Base-by-base conservation (phyloP, 2,888 invertebrate genomes). In the Dexiosoma caninum region DNA sequence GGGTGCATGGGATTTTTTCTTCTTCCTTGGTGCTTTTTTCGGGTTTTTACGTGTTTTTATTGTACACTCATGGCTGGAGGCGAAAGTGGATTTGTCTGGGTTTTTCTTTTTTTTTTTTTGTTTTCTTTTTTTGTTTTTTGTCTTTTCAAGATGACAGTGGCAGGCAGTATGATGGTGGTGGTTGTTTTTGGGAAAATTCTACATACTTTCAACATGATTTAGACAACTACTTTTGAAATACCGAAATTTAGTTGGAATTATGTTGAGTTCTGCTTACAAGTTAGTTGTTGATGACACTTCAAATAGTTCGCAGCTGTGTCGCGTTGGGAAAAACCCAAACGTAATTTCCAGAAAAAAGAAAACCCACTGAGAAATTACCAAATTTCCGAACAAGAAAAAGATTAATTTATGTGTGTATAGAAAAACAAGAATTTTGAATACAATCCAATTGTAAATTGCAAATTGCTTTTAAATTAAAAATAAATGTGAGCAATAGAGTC, bases 221-320 rank as follows among this genome's bases (percentile, higher is more conserved):
- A 72, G 67, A 67, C 72, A 81, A 81, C 71, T 72, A 72, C 76
- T 67, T 67, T 64, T 66, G 40, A 64, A 80, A 40, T 64, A 32
- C n/a, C 60, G 70, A 75, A 62, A 76, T 82, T 84, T 83, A 83
- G 85, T 87, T 88, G 88, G 87, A 86, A 86, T 87, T 86, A 87
- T 86, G 85, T 87, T 87, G 88, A 87, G 87, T 88, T 89, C 88
- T 89, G 88, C 87, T 86, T 85, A 86, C 85, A 87, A 87, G 88
- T 88, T 88, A 90, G 90, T 90, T 90, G 89, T 89, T 89, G 89
- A 90, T 88, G 90, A 88, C 88, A 90, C 90, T 90, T 90, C 89
- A 90, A 86, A 87, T 90, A 84, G 85, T 85, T 82, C 82, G 71
- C 81, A 81, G 69, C 69, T 66, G 70, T 74, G 80, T 57, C 79